A percentile compares a stretch with the other conserved stretches of the same genome.
Conservation (phyloP, 1,140 invertebrate genomes). For the Gonatopus flavifemur region DNA sequence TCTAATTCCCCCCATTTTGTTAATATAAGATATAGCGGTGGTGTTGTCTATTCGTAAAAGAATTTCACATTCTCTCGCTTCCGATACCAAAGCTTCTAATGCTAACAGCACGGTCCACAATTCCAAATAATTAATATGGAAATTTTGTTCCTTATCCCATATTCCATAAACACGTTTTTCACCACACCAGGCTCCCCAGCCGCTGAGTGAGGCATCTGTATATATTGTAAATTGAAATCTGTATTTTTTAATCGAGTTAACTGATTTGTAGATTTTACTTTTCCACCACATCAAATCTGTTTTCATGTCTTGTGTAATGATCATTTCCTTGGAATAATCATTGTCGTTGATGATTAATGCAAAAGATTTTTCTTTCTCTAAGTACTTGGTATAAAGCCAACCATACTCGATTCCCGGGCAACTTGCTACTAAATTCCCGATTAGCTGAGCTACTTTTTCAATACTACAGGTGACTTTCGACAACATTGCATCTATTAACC, state of each 20-base stretch:
- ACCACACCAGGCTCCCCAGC: not conserved
- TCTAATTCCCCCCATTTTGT: not conserved
- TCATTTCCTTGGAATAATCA: not conserved
- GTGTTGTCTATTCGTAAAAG: not conserved
- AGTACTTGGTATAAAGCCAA: not conserved
- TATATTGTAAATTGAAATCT: not conserved
- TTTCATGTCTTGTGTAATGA: not conserved
- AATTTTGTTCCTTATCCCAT: slow-evolving; percentile 1
- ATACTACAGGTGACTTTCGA: not conserved
- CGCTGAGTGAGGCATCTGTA: not conserved
- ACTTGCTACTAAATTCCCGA: not conserved
- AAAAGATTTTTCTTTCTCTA: slow-evolving; percentile 7
- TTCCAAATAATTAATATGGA: slow-evolving; percentile 3
- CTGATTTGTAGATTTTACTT: not conserved
- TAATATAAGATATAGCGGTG: not conserved
- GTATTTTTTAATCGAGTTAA: not conserved
- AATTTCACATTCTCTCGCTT: not conserved
- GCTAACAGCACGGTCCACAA: not conserved
- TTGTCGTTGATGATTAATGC: not conserved
- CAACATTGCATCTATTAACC: not conserved
- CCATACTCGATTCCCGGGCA: slow-evolving; percentile 8
- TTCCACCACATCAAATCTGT: not conserved
- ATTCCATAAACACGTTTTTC: not conserved
- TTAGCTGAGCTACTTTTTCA: slow-evolving; percentile 1
- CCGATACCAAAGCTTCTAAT: not conserved